These are phyloP conservation scores for Heliconius himera DNA, from an alignment of 1,140 invertebrate species.

Conservation along the genomic window DNA sequence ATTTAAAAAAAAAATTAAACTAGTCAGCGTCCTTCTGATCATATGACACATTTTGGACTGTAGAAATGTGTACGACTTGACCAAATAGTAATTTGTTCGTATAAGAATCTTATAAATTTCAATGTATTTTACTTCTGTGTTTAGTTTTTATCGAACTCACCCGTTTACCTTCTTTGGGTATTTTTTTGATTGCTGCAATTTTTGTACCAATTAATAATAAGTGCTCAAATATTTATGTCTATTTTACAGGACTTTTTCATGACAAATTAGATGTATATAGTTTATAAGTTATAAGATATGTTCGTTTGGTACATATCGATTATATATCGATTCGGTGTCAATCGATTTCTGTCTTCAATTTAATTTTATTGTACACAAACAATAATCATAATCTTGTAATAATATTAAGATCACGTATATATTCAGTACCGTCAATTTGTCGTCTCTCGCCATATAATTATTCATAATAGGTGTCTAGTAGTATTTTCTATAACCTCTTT, in stretches of 20 bases:
- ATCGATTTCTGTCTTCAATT: slow-evolving; percentile 1
- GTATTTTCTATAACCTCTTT: slow-evolving; percentile 28
- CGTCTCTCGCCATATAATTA: slow-evolving; percentile 40
- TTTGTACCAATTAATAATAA: slow-evolving; percentile 23
- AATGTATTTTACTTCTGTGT: neutral
- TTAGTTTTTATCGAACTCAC: neutral
- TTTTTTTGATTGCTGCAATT: slow-evolving; percentile 1
- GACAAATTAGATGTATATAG: slow-evolving; percentile 33
- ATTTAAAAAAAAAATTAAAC: neutral
- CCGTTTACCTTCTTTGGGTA: neutral
- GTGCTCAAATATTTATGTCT: slow-evolving; percentile 40
- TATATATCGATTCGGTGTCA: neutral
- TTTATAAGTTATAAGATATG: slow-evolving; percentile 22
- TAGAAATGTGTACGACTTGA: slow-evolving; percentile 1
- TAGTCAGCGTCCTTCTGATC: neutral
- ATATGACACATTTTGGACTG: neutral
- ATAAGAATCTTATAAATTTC: neutral
- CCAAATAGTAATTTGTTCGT: slow-evolving; percentile 9
- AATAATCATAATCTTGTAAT: neutral
- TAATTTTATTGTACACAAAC: neutral
- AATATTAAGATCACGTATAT: neutral
- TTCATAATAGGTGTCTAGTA: slow-evolving; percentile 34
- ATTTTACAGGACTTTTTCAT: slow-evolving; percentile 35
- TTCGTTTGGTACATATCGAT: slow-evolving; percentile 22
- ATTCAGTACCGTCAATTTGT: slow-evolving; percentile 25